phyloP scores from a whole-genome alignment of 2,888 invertebrate species.

The Neoaliturus tenellus region DNA sequence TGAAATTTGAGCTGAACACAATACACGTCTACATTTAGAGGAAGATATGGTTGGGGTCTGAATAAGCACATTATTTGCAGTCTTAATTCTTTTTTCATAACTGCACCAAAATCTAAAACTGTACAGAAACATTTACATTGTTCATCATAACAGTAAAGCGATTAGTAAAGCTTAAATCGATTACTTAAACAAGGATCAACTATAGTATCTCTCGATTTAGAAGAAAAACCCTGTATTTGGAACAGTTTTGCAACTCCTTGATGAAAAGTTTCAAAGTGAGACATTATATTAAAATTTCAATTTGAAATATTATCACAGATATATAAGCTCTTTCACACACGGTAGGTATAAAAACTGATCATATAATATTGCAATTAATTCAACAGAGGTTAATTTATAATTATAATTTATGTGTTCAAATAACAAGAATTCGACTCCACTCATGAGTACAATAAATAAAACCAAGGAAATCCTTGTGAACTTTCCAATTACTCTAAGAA shows the following conservation, averaged over 20 bases:
- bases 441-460: neutral
- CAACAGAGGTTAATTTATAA: neutral
- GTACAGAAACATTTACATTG: neutral
- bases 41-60: neutral
- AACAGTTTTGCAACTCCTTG: neutral
- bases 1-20: no score
- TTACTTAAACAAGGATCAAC: neutral
- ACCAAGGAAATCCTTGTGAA: neutral
- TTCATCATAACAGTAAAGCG: neutral
- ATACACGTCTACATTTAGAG: no score
- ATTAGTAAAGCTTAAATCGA: slow-evolving; percentile 6
- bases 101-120: neutral
- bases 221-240: slow-evolving; percentile 7
- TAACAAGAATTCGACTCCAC: neutral
- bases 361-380: neutral
- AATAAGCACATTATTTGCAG: slow-evolving; percentile 15
- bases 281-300: neutral
- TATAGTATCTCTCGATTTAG: neutral
- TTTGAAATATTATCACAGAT: slow-evolving; percentile 45
- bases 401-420: neutral
- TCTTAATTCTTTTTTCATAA: neutral
- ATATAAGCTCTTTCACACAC: slow-evolving; percentile 36
- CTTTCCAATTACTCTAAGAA: neutral
- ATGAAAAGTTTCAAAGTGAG: neutral
- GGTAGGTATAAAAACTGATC: neutral